These are phyloP conservation scores for Amazona ochrocephala DNA, from an alignment of 2,797 vertebrate species.

Conservation along the genomic window DNA sequence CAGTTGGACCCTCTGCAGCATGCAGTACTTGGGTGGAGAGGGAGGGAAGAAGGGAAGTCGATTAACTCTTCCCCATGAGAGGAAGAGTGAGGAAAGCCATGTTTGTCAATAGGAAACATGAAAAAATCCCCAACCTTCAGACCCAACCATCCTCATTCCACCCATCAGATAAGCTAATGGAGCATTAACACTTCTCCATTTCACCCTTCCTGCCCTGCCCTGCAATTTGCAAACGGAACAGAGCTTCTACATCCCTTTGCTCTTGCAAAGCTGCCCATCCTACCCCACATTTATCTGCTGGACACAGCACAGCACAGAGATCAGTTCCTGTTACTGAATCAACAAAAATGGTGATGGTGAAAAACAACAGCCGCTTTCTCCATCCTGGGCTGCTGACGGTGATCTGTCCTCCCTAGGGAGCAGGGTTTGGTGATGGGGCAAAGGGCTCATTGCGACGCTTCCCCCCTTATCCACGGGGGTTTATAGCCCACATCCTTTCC, in stretches of 20 bases:
- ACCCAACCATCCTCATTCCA: background rate
- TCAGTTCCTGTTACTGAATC: background rate
- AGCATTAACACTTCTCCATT: background rate
- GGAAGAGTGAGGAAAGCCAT: background rate
- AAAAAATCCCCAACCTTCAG: background rate
- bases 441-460: background rate
- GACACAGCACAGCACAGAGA: background rate
- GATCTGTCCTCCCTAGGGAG: accelerated
- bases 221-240: background rate
- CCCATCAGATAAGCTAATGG: constrained; percentile 19
- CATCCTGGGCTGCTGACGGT: background rate
- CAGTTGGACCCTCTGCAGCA: background rate
- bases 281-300: background rate
- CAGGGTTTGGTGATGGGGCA: background rate
- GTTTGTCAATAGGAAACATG: constrained; percentile 8
- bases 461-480: accelerated
- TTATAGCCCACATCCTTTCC: background rate
- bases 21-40: background rate
- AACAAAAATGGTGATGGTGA: background rate
- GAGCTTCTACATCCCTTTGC: background rate
- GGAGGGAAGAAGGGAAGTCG: background rate
- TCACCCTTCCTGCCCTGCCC: constrained; percentile 64
- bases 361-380: background rate
- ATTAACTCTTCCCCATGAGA: background rate
- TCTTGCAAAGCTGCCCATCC: background rate